A percentile compares a stretch with the other conserved stretches of the same genome.
phyloP scores from a whole-genome alignment of 92 coral and sea anemone species.

The Anthopleura xanthogrammica region DNA sequence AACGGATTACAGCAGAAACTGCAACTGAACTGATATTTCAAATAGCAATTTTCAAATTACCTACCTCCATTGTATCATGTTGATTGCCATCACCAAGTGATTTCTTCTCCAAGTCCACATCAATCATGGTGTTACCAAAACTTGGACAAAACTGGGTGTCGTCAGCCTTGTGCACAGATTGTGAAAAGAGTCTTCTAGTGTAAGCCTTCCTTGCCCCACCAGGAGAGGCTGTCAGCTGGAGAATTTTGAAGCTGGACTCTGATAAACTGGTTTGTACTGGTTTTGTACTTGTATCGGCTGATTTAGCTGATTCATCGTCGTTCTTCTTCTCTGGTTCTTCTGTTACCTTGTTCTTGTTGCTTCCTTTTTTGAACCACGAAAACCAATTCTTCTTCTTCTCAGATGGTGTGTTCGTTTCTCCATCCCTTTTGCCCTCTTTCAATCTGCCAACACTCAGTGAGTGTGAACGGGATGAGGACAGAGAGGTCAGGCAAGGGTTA shows the following conservation, averaged over 20 bases:
- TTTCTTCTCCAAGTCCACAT: neutral
- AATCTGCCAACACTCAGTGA: conserved; percentile 2
- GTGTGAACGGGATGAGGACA: neutral
- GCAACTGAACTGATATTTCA: too few species aligned
- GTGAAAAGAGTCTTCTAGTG: too few species aligned
- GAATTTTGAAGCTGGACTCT: neutral
- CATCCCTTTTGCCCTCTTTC: neutral
- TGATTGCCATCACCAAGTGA: neutral
- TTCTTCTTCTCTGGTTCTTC: neutral
- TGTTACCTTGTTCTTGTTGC: neutral
- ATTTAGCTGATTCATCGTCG: neutral
- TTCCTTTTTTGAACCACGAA: neutral
- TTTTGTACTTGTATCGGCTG: neutral
- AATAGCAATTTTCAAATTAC: neutral
- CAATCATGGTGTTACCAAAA: neutral
- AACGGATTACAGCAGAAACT: too few species aligned
- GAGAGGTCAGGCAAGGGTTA: neutral
- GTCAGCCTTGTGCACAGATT: neutral
- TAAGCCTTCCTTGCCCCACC: neutral
- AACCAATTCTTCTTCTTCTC: neutral
- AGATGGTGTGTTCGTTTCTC: neutral
- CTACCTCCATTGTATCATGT: neutral
- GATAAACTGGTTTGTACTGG: neutral
- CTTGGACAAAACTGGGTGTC: neutral
- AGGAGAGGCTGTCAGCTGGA: neutral